A percentile compares a stretch with the other conserved stretches of the same genome.
phyloP scores from a whole-genome alignment of 2,113 vertebrate genomes.

The Plestiodon gilberti region DNA sequence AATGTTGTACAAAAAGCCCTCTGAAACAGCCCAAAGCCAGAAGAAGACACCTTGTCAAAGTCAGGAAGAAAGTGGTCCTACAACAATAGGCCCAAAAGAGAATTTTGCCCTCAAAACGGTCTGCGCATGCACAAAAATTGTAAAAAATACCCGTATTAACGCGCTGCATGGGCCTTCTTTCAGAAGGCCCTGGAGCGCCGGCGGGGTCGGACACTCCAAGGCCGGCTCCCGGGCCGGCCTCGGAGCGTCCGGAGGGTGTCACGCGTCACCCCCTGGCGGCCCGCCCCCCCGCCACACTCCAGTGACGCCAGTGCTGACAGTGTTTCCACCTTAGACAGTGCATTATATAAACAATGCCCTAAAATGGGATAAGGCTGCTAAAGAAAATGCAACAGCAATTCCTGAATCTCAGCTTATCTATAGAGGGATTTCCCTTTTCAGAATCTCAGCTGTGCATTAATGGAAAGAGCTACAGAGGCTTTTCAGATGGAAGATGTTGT shows the following conservation, averaged over 20 bases:
- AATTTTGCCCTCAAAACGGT: no score
- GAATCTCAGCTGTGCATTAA: neutral
- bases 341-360: constrained; percentile 9
- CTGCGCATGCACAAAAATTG: no score
- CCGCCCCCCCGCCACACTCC: no score
- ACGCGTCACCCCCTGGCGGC: no score
- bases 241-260: no score
- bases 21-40: neutral
- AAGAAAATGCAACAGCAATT: constrained; percentile 21
- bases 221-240: no score
- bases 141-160: no score
- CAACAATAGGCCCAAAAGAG: neutral
- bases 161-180: no score
- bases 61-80: neutral
- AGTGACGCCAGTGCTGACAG: no score
- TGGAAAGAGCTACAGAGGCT: neutral
- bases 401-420: constrained; percentile 7
- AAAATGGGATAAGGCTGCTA: constrained; percentile 14
- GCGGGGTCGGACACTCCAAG: no score
- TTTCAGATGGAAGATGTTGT: neutral
- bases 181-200: no score
- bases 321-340: constrained; percentile 16
- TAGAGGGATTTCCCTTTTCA: neutral
- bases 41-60: neutral
- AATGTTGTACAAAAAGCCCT: no score